phyloP scores from a whole-genome alignment of 2,113 vertebrate species.

The Psephotus haematonotus region DNA sequence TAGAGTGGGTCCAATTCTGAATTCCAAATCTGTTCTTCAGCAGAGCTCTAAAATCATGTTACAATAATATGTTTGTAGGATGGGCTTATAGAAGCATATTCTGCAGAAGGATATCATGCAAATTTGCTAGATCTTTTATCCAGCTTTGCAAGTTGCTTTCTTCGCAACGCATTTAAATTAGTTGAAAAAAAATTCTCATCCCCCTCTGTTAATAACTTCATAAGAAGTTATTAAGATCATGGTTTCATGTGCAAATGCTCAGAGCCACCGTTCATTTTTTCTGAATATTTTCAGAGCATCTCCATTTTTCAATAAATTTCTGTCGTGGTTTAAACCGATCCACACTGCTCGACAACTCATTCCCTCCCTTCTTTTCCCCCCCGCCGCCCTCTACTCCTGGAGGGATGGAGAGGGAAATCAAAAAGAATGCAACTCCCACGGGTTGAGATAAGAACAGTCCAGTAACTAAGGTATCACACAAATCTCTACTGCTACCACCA shows the following conservation, averaged over 20 bases:
- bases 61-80: neutral
- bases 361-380: no score
- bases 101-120: neutral
- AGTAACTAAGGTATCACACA: no score
- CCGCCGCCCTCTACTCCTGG: no score
- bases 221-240: neutral
- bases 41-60: neutral
- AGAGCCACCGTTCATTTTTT: neutral
- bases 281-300: neutral
- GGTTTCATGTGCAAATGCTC: neutral
- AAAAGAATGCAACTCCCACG: no score
- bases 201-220: fast-evolving
- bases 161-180: neutral
- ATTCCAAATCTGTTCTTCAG: neutral
- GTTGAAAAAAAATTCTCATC: neutral
- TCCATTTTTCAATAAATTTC: neutral
- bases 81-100: neutral
- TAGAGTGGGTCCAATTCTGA: neutral
- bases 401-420: no score
- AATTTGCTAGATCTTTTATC: neutral
- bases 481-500: no score
- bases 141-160: neutral
- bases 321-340: no score
- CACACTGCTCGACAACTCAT: no score
- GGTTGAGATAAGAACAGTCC: no score